Evolutionary conservation across 2,888 invertebrate species (phyloP).

Genomic region (Hydropsyche betteni): DNA sequence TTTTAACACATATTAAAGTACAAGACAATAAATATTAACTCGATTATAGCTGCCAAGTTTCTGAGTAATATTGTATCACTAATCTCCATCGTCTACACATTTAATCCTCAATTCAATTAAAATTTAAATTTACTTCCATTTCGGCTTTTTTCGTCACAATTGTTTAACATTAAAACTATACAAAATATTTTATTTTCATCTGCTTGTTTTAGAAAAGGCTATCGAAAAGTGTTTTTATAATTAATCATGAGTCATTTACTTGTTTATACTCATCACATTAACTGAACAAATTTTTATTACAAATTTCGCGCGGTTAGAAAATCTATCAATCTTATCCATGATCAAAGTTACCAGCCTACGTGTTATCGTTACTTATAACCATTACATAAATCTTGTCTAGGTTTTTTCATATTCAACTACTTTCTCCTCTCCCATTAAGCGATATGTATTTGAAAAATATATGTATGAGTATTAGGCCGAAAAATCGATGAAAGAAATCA

Average conservation of each 20-base stretch:
- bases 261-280: conserved; percentile 19
- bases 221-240: conserved; percentile 23
- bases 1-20: conserved; percentile 37
- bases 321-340: conserved; percentile 17
- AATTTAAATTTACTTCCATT: conserved; percentile 3
- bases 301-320: conserved; percentile 15
- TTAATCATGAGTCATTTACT: conserved; percentile 1
- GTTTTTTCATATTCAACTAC: conserved; percentile 37
- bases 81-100: conserved; percentile 21
- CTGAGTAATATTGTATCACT: conserved; percentile 47
- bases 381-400: conserved; percentile 8
- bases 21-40: conserved; percentile 33
- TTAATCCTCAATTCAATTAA: neutral
- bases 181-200: conserved; percentile 20
- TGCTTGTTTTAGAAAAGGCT: conserved; percentile 28
- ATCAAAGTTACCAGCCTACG: conserved; percentile 25
- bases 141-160: conserved; percentile 7
- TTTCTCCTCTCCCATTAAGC: conserved; percentile 42
- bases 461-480: conserved; percentile 36
- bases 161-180: conserved; percentile 21
- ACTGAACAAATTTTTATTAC: conserved; percentile 15
- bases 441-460: conserved; percentile 50
- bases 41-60: conserved; percentile 49
- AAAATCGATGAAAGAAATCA: conserved; percentile 33
- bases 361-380: conserved; percentile 9